A percentile compares a stretch with the other conserved stretches of the same genome.
Evolutionary conservation across 2,113 vertebrate genomes (phyloP).

Genomic region (Carassius auratus): DNA sequence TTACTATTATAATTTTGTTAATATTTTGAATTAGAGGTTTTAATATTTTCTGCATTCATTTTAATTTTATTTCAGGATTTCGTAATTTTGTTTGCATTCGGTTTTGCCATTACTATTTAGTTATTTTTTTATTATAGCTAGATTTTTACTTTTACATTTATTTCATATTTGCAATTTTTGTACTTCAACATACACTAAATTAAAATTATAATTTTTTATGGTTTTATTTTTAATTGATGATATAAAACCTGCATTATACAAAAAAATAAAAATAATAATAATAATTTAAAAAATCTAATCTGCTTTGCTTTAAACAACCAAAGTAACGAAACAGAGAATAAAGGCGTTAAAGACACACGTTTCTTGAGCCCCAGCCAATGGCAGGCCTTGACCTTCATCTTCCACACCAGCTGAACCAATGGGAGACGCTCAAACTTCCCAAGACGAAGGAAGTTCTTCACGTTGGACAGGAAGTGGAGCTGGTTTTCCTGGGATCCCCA

Average conservation of each 20-base stretch:
- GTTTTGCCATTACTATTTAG: too few relatives aligned
- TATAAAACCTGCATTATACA: neutral
- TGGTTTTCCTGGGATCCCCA: conserved; percentile 90
- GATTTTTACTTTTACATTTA: neutral
- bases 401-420: conserved; percentile 82
- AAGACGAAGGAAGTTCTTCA: conserved; percentile 80
- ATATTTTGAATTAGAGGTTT: neutral
- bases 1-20: neutral
- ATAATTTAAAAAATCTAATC: neutral
- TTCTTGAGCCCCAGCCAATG: conserved; percentile 81
- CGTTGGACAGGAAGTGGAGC: conserved; percentile 78
- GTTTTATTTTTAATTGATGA: neutral
- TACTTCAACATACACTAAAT: too few relatives aligned
- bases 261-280: neutral
- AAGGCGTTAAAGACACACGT: conserved; percentile 60
- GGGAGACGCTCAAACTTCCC: conserved; percentile 83
- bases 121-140: too few relatives aligned
- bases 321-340: too few relatives aligned
- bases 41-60: too few relatives aligned
- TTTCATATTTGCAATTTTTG: neutral
- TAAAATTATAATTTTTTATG: neutral
- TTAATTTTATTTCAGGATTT: too few relatives aligned
- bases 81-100: too few relatives aligned
- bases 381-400: conserved; percentile 88
- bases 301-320: too few relatives aligned